A percentile compares a stretch with the other conserved stretches of the same genome.
These are phyloP conservation scores for Serinus canaria DNA, from an alignment of 2,113 vertebrate genomes.

Conservation along the genomic window DNA sequence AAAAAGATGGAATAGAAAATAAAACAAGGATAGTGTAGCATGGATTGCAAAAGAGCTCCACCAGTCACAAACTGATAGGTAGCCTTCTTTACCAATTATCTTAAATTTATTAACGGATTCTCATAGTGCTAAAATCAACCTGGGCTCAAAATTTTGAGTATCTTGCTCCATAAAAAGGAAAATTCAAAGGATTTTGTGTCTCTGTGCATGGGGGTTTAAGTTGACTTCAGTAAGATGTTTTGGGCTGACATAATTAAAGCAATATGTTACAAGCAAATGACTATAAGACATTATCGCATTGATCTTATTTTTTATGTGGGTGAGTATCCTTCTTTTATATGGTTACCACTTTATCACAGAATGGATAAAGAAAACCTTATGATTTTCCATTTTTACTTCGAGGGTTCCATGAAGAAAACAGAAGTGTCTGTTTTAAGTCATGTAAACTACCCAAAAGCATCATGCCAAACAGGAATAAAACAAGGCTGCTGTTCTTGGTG, in stretches of 20 bases:
- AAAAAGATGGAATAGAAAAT: neutral
- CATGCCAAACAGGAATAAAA: conserved; percentile 16
- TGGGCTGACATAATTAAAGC: neutral
- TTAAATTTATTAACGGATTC: neutral
- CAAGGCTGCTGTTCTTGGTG: conserved; percentile 35
- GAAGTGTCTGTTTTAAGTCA: conserved; percentile 27
- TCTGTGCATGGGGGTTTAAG: neutral
- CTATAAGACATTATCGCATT: neutral
- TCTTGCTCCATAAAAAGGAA: neutral
- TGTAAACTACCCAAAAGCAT: conserved; percentile 36
- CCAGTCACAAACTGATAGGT: neutral
- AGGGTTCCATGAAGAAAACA: conserved; percentile 38
- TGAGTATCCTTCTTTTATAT: conserved; percentile 33
- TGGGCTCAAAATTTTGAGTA: neutral
- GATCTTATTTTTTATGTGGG: neutral
- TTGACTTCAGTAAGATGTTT: neutral
- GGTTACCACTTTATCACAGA: neutral
- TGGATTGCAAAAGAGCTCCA: neutral
- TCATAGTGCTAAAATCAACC: neutral
- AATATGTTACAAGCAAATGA: conserved; percentile 7
- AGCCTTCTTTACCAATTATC: neutral
- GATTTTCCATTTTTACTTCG: conserved; percentile 30
- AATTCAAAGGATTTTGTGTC: neutral
- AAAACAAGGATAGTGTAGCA: neutral
- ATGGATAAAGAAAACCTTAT: neutral